Percentiles rank a stretch among this genome's conserved stretches.
These are phyloP conservation scores for Cephus pygmeus DNA, from an alignment of 2,888 invertebrate species.

Conservation along the genomic window DNA sequence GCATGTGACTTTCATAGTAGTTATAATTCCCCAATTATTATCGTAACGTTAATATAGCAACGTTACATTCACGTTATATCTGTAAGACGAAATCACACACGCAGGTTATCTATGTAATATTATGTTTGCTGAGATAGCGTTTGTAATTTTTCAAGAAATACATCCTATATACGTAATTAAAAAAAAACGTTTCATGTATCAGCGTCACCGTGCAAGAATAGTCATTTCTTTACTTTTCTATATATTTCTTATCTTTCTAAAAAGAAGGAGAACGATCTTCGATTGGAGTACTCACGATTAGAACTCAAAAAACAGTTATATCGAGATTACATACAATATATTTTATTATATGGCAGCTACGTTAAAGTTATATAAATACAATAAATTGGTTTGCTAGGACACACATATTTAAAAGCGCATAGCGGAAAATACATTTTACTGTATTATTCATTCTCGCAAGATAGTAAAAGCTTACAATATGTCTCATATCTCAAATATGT, in stretches of 20 bases:
- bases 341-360: background rate
- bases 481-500: background rate
- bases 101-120: background rate
- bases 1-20: background rate
- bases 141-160: background rate
- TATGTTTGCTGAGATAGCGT: background rate
- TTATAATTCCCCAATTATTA: background rate
- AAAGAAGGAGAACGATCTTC: no score
- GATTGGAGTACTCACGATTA: background rate
- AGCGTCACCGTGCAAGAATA: no score
- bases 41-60: background rate
- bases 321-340: background rate
- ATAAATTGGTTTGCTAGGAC: background rate
- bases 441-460: background rate
- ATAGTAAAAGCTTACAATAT: background rate
- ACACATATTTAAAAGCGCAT: background rate
- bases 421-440: background rate
- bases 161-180: background rate
- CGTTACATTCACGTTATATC: background rate
- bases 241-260: background rate
- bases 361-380: background rate
- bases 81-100: background rate
- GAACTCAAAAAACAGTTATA: background rate
- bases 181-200: background rate
- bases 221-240: no score